These are phyloP conservation scores for Leptonema lineaticorne DNA, from an alignment of 1,140 invertebrate genomes.

Conservation along the genomic window DNA sequence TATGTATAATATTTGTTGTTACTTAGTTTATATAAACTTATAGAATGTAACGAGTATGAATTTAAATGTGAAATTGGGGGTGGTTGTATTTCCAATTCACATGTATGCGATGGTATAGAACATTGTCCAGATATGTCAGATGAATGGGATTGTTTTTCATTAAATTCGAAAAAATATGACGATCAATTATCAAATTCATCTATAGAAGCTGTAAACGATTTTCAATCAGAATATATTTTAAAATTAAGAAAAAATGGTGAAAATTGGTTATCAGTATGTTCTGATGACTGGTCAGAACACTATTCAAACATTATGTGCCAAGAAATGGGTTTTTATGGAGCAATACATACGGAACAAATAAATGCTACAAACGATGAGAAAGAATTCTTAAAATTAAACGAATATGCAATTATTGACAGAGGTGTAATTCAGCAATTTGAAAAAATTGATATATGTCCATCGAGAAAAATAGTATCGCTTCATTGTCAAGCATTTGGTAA, in stretches of 20 bases:
- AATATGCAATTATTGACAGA: constrained; percentile 11
- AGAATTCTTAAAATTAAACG: constrained; percentile 33
- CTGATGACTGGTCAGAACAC: constrained; percentile 57
- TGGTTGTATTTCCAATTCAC: constrained; percentile 57
- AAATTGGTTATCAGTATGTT: constrained; percentile 55
- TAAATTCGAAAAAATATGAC: not conserved
- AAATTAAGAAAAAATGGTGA: constrained; percentile 34
- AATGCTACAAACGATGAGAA: constrained; percentile 36
- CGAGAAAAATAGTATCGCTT: constrained; percentile 54
- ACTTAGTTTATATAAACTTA: not conserved
- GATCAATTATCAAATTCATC: constrained; percentile 25
- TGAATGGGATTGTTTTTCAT: constrained; percentile 61
- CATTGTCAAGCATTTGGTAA: constrained; percentile 61
- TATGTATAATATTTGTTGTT: not conserved
- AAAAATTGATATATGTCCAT: constrained; percentile 50
- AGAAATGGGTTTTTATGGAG: constrained; percentile 55
- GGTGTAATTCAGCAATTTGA: constrained; percentile 50
- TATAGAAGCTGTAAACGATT: constrained; percentile 34
- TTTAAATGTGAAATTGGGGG: constrained; percentile 62
- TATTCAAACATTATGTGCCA: constrained; percentile 59
- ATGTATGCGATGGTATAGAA: constrained; percentile 61
- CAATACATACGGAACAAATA: constrained; percentile 48
- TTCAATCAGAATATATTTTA: constrained; percentile 25
- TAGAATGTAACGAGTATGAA: constrained; percentile 57
- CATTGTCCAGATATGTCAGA: constrained; percentile 67